A percentile compares a stretch with the other conserved stretches of the same genome.
Conservation (phyloP, 1,140 invertebrate genomes). For the Anadara kagoshimensis region DNA sequence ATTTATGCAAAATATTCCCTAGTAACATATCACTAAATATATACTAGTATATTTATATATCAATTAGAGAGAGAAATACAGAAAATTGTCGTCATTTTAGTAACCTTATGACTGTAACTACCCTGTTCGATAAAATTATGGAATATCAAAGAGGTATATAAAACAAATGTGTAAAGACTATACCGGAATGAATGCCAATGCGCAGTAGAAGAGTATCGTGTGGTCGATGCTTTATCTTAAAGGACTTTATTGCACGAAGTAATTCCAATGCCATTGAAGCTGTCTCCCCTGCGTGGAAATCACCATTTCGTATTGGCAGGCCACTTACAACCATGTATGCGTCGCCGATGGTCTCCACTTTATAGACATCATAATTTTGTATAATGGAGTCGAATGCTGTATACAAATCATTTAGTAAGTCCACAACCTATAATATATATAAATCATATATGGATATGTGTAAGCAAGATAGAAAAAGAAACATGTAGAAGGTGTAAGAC, state of each 20-base stretch:
- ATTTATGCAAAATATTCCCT: no score
- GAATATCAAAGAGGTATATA: no score
- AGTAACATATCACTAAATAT: no score
- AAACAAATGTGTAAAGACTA: no score
- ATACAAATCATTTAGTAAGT: constrained; percentile 68
- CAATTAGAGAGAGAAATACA: no score
- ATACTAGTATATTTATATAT: no score
- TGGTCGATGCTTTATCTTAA: constrained; percentile 88
- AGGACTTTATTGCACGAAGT: constrained; percentile 86
- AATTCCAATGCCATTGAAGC: constrained; percentile 89
- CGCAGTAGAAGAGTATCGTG: constrained; percentile 88
- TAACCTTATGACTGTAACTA: no score
- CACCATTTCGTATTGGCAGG: constrained; percentile 90
- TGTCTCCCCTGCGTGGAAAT: constrained; percentile 94
- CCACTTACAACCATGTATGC: constrained; percentile 77
- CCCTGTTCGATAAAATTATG: no score
- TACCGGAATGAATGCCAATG: constrained; percentile 95
- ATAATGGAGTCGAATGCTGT: constrained; percentile 69
- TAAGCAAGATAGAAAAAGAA: no score
- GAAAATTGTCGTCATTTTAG: no score
- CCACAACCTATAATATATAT: constrained; percentile 77
- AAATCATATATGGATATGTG: no score
- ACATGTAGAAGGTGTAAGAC: no score
- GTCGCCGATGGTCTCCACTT: constrained; percentile 66
- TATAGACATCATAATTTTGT: constrained; percentile 69